Conservation (phyloP, 2,888 invertebrate species). For the Acanthacorydalis orientalis region DNA sequence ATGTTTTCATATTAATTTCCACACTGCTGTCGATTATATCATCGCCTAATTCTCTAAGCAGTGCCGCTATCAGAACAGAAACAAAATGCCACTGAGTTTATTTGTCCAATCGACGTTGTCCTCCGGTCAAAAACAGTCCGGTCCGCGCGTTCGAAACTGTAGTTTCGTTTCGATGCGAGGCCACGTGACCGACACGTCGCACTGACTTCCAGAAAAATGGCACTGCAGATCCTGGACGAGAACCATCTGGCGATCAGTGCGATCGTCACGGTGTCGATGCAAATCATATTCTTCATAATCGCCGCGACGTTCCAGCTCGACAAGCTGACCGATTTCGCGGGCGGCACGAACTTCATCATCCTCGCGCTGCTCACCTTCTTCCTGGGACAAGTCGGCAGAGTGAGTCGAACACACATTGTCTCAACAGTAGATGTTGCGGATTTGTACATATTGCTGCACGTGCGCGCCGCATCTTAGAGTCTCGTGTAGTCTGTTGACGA, state of each 20-base stretch:
- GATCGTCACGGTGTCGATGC: slow-evolving; percentile 69
- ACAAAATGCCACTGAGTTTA: no score
- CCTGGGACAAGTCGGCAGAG: slow-evolving; percentile 64
- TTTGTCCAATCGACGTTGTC: no score
- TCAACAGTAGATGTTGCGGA: background rate
- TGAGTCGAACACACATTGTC: slow-evolving; percentile 17
- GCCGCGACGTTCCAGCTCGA: slow-evolving; percentile 77
- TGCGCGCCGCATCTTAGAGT: no score
- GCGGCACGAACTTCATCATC: slow-evolving; percentile 83
- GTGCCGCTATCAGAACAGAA: no score
- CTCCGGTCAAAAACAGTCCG: no score
- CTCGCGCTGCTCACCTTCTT: slow-evolving; percentile 76
- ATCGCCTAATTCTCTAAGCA: no score
- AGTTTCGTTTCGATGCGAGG: no score
- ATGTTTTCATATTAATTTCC: no score
- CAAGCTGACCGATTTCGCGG: slow-evolving; percentile 84
- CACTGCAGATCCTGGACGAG: slow-evolving; percentile 56
- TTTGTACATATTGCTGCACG: no score
- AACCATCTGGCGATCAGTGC: slow-evolving; percentile 78
- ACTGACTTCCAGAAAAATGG: slow-evolving; percentile 29
- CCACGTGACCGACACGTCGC: no score
- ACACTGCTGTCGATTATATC: no score
- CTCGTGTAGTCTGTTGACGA: background rate
- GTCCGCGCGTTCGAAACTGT: no score
- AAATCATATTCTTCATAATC: slow-evolving; percentile 73